Conservation (phyloP, 2,113 vertebrate genomes). For the Alligator sinensis region DNA sequence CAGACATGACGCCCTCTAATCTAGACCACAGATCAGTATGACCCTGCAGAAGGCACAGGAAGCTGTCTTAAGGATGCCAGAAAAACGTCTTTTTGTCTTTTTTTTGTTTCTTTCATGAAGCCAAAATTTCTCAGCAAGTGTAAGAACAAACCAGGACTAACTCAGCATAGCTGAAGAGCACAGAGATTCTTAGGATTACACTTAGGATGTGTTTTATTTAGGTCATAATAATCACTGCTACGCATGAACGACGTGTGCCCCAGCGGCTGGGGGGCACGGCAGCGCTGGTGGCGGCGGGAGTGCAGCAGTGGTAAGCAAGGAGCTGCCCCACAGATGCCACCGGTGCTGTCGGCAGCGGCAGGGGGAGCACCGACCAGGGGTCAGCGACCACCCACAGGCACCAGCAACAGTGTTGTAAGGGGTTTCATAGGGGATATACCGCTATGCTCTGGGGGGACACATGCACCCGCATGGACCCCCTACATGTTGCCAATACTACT, state of each 20-base stretch:
- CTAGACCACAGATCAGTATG: background rate
- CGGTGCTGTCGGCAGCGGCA: no score
- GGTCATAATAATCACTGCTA: no score
- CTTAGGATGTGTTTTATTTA: background rate
- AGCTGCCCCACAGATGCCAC: no score
- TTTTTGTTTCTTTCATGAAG: background rate
- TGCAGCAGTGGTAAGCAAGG: accelerated
- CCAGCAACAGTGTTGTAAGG: no score
- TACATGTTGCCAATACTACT: no score
- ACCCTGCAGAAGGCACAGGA: background rate
- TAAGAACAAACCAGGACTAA: background rate
- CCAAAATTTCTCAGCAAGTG: background rate
- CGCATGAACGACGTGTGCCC: no score
- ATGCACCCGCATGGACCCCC: no score
- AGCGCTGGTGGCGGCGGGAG: background rate
- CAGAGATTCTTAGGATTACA: accelerated
- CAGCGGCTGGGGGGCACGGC: no score
- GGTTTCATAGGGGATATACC: no score
- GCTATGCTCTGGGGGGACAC: no score
- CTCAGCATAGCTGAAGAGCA: background rate
- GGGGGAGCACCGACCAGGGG: no score
- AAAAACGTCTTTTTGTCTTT: background rate
- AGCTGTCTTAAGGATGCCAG: background rate
- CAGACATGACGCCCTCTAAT: background rate
- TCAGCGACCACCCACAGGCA: no score